Evolutionary conservation across 2,797 vertebrate species (phyloP), one percentile per base, ranked within the genome.

Genomic region (Cheirogaleus major): DNA sequence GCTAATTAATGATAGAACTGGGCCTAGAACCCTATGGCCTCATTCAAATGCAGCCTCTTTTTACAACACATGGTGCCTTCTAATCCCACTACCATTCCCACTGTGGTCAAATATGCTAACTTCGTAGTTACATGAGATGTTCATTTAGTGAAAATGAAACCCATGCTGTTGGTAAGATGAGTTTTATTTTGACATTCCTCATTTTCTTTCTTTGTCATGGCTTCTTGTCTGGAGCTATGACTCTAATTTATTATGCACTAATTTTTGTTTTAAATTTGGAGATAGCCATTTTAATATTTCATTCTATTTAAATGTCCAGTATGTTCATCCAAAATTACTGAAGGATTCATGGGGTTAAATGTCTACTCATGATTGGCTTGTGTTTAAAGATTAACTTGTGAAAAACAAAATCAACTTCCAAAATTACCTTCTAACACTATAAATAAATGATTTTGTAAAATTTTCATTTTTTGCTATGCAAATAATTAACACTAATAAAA

Each of bases 1-100:
- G 63, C 38, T 89, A 95, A 96, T 95, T 95, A 91, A 52, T 57
- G 25, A 23, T 48, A 92, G 76, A 93, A 91, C 35, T 65, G 20
- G 48, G 13, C 30, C 63, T 80, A 30, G 91, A 73, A 57, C 35
- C 73, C 79, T 45, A 41, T 32, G 70, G 25, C 32, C 38, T 86
- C 41, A 12, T 96, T 90, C 41, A 96, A 23, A 93, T n/a, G 7
- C 82, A 83, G 63, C 7, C 32, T 88, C 30, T 45, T 82, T 72
- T 75, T 43, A 85, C 41, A 52, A 55, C 83, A 38, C 32, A 1
- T 25, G 23, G 20, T 43, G 50, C 30, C 52, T 91, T 59, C 50
- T 69, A 45, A 79, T 48, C 89, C 18, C 11, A 25, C 23, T 52
- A 0, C 22, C 20, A 59, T 59, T 25, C 14, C 14, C 13, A 3